These are phyloP conservation scores for Pseudolaguvia tuberculata DNA, from an alignment of 2,113 vertebrate genomes.

Conservation along the genomic window DNA sequence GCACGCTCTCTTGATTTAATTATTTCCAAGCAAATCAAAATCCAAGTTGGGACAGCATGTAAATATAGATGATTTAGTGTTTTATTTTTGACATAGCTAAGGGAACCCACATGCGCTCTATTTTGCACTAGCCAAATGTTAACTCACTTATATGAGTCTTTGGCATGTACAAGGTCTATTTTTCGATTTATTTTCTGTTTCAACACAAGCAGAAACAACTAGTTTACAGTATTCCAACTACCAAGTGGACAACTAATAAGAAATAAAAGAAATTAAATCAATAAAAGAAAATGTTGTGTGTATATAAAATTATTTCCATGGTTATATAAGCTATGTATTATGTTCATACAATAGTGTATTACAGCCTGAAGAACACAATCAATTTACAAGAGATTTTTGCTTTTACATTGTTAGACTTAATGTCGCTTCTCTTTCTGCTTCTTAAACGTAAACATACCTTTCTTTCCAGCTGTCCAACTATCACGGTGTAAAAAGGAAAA, in stretches of 20 bases:
- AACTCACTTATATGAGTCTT: conserved; percentile 9
- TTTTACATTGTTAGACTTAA: not conserved
- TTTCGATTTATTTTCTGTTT: not conserved
- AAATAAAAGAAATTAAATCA: no score
- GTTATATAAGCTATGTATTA: not conserved
- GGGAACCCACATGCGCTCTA: not conserved
- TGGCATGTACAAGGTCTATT: not conserved
- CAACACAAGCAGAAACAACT: not conserved
- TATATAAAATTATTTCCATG: not conserved
- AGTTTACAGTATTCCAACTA: not conserved
- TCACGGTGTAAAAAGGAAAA: conserved; percentile 7
- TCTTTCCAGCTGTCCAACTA: not conserved
- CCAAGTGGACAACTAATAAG: not conserved
- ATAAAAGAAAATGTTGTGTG: not conserved
- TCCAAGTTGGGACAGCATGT: no score
- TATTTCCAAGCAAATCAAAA: conserved; percentile 33
- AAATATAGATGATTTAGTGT: conserved; percentile 10
- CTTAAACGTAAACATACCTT: not conserved
- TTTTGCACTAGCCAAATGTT: conserved; percentile 22
- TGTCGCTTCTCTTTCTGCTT: not conserved
- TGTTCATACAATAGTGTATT: conserved; percentile 22
- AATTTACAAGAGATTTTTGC: conserved; percentile 12
- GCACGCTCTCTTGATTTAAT: conserved; percentile 21
- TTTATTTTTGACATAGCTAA: conserved; percentile 11
- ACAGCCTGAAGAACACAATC: conserved; percentile 26